Evolutionary conservation across 92 coral and sea anemone genomes (phyloP), one percentile per base, ranked within the genome.

Genomic region (Porites divaricata): DNA sequence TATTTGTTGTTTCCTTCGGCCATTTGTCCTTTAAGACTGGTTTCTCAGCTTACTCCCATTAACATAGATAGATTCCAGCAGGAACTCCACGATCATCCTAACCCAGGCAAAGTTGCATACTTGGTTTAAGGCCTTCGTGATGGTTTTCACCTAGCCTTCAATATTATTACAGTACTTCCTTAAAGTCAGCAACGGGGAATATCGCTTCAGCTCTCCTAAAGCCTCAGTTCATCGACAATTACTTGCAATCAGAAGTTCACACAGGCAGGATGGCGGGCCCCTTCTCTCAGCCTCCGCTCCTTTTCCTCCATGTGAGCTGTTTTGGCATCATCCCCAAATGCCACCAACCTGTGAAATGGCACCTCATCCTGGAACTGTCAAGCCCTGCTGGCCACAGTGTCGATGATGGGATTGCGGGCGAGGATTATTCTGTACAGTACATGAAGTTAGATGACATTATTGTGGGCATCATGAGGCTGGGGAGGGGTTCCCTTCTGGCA

Each of bases 211-310:
- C 75, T 2, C 54, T 70, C 56, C 50, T 16, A 3, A 70, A 70
- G n/a, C 75, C 75, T 23, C 75, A 70, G 25, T 57, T 70, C 75
- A 70, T 70, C 25, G 75, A 70, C 56, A 14, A 70, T 1, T 70
- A 70, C 75, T 13, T 70, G 57, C 75, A 15, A 2, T 23, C 53
- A 0, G 75, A 70, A 49, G 75, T 70, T 8, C 54, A 70, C 10
- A 10, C 16, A 23, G 75, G 58, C 75, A 70, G 75, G 75, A 57
- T 35, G 57, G 59, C 59, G n/a, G 54, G 22, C 75, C 17, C 75
- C 51, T 19, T 49, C 6, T 20, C 75, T 17, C 0, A 48, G 19
- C 59, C 13, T 8, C 17, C 17, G 3, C 59, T 54, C 14, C 59
- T 15, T 54, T 3, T 11, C 20, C 75, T 70, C 75, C 57, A 70